These are phyloP conservation scores for Paratrypauchen microcephalus DNA, from an alignment of 2,797 vertebrate genomes.

Conservation along the genomic window DNA sequence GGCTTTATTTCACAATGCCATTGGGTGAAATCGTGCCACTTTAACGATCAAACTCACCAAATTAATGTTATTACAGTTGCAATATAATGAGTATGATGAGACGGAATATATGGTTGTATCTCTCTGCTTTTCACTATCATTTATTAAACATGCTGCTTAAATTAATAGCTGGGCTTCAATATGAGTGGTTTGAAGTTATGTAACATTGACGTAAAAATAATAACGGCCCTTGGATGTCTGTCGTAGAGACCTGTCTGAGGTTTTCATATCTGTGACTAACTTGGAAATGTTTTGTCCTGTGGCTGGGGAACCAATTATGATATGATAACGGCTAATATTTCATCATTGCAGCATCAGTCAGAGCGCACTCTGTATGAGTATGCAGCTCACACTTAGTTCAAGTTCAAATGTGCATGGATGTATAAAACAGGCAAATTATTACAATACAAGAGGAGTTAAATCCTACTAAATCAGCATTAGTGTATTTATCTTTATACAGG, in stretches of 20 bases:
- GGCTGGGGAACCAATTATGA: slow-evolving; percentile 31
- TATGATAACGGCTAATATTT: neutral
- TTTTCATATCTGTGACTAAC: slow-evolving; percentile 38
- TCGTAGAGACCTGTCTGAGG: slow-evolving; percentile 13
- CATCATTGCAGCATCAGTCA: slow-evolving; percentile 22
- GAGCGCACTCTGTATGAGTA: neutral
- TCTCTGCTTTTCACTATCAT: no score
- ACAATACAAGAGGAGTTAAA: no score
- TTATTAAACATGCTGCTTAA: no score
- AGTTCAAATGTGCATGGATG: no score
- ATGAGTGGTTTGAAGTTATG: no score
- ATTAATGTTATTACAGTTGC: no score
- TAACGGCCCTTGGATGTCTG: slow-evolving; percentile 43
- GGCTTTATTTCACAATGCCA: slow-evolving; percentile 14
- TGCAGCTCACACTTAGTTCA: neutral
- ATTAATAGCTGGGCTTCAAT: no score
- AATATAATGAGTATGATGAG: no score
- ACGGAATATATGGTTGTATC: no score
- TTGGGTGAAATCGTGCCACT: neutral
- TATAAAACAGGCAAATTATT: no score
- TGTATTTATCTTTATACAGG: no score
- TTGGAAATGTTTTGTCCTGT: slow-evolving; percentile 39
- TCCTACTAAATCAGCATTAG: no score
- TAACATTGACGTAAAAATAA: slow-evolving; percentile 40
- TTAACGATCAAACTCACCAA: neutral